Evolutionary conservation across 2,888 invertebrate genomes (phyloP).

Genomic region (Lithosia quadra): DNA sequence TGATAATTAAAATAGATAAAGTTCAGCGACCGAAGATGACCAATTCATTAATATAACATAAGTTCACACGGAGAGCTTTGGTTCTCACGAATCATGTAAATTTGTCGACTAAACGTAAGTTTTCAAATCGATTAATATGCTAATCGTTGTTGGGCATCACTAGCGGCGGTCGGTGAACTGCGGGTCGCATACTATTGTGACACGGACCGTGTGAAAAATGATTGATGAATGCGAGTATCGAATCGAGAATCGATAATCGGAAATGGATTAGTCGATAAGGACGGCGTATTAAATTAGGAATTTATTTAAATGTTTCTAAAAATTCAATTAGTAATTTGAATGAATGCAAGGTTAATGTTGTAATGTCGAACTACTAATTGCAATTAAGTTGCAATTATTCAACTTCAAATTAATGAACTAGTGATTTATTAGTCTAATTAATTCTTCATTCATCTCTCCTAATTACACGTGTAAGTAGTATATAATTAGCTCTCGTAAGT

Average conservation of each 20-base stretch:
- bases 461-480: slow-evolving; percentile 10
- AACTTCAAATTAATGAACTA: slow-evolving; percentile 27
- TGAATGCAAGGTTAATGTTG: slow-evolving; percentile 36
- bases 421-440: slow-evolving; percentile 38
- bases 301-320: slow-evolving; percentile 34
- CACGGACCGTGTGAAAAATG: slow-evolving; percentile 96
- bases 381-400: slow-evolving; percentile 31
- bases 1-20: slow-evolving; percentile 76
- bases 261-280: slow-evolving; percentile 57
- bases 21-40: slow-evolving; percentile 80
- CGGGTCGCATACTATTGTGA: slow-evolving; percentile 85
- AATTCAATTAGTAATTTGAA: slow-evolving; percentile 29
- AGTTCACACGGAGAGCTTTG: slow-evolving; percentile 82
- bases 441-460: slow-evolving; percentile 29
- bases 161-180: slow-evolving; percentile 82
- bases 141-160: slow-evolving; percentile 83
- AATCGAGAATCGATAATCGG: slow-evolving; percentile 59
- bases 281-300: slow-evolving; percentile 31
- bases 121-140: slow-evolving; percentile 87
- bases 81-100: slow-evolving; percentile 87
- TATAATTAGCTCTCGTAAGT: slow-evolving; percentile 10
- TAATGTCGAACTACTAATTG: slow-evolving; percentile 31
- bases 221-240: slow-evolving; percentile 66
- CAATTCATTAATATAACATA: slow-evolving; percentile 87
- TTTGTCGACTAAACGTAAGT: slow-evolving; percentile 86